Evolutionary conservation across 2,797 vertebrate genomes (phyloP), one percentile per base, ranked within the genome.

Genomic region (Typhlichthys subterraneus): DNA sequence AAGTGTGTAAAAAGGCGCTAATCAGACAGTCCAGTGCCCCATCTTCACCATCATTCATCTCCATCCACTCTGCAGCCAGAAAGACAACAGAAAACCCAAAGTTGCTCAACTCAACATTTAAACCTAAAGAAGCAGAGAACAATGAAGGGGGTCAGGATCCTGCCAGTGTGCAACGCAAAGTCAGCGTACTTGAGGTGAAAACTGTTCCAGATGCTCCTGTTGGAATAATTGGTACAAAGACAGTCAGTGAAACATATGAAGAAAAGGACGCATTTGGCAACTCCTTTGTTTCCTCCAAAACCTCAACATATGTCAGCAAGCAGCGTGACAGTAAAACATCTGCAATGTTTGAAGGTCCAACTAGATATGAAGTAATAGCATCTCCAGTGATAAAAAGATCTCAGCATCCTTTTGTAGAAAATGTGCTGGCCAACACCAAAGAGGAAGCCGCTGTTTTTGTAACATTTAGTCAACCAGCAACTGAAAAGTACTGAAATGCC

Each of bases 21-120:
- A 29, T 85, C 47, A 79, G 85, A 70, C 88, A 88, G 66, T 73
- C 79, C 6, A 90, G 84, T 42, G 92, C 93, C 38, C 91, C 92
- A 50, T 94, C 94, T 6, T 96, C 94, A 2, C 95, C 95, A 2
- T 95, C 92, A 1, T 97, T 94, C 75, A 97, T 96, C 83, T 90
- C 95, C 61, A 95, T 95, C 5, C 93, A 95, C 59, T 97, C 94
- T 31, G 93, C 95, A 64, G 91, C 94, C 52, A 93, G 94, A 69
- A 96, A 93, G 65, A 88, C 91, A 3, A 53, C 67, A 0, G 90
- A 94, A 14, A 84, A 87, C 67, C 83, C 87, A 57, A 93, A 73
- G 57, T 17, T 38, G 12, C 55, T 57, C 1, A 33, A 38, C 29
- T 63, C 68, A 45, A 53, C 70, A 61, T 48, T 63, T 13, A 51